Conservation (phyloP, 2,113 vertebrate genomes). For the Ellobius talpinus region DNA sequence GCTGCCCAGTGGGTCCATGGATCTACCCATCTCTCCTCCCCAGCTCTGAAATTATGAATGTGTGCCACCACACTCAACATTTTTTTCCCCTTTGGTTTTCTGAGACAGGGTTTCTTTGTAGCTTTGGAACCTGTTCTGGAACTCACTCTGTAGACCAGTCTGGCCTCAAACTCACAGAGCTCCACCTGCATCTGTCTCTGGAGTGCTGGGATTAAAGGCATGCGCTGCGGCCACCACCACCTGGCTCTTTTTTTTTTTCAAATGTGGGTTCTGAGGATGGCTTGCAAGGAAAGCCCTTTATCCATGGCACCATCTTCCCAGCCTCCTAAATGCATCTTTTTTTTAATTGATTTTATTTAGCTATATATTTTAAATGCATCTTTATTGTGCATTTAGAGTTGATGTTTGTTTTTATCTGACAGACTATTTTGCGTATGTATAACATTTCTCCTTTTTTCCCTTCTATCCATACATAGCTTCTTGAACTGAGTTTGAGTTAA, state of each 20-base stretch:
- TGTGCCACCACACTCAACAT: background rate
- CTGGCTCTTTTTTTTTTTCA: no score
- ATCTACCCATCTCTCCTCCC: background rate
- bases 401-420: background rate
- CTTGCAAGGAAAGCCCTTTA: background rate
- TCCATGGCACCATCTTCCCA: background rate
- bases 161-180: no score
- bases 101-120: no score
- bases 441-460: background rate
- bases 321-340: background rate
- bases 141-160: no score
- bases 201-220: no score
- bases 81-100: no score
- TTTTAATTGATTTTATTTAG: no score
- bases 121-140: no score
- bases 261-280: background rate
- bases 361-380: background rate
- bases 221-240: no score
- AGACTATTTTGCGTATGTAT: background rate
- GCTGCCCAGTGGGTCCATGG: background rate
- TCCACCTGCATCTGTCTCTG: no score
- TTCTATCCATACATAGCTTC: background rate
- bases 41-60: background rate
- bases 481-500: conserved; percentile 21
- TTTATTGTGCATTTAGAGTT: background rate